Base-by-base conservation (phyloP, 2,888 invertebrate species). In the Steromphala cineraria region DNA sequence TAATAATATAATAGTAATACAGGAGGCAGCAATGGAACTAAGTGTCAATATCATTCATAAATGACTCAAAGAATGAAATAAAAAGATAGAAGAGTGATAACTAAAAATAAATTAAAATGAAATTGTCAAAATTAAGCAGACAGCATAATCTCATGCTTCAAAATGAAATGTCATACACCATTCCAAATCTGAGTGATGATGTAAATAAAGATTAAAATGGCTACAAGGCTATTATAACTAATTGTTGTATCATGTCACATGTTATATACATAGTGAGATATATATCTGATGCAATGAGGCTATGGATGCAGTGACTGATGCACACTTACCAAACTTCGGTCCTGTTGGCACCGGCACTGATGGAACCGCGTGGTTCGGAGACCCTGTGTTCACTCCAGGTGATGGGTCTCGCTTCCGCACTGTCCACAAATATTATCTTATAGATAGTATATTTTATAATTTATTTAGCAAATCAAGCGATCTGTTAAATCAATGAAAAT, bases 401-500 rank as follows among this genome's bases (percentile, higher is more conserved):
- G 98, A 98, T 0, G 98, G 97, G 92, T 98, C 97, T 7, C 97
- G 95, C 85, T 97, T 96, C 80, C 97, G 95, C n/a, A 88, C 87
- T 88, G 85, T 21, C 75, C 80, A 36, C 5, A 46, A 46, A 46
- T 10, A 46, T 46, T 10, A 1, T 46, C 13, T 46, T 8, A 46
- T 10, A 13, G 10, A 46, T 46, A 5, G 13, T 46, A 46, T 46
- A 46, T 46, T 10, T 4, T 10, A 10, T 1, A 46, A 46, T 10
- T 46, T 46, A 10, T 13, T 46, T 46, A 46, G 13, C 7, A 46
- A 5, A 46, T 46, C 8, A 10, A 46, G 13, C 1, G 10, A 46
- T 5, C 13, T 5, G 13, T 10, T 46, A 10, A 46, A 10, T 46
- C 7, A 10, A 10, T 46, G 13, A 46, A 46, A 46, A 46, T 46